phyloP scores from a whole-genome alignment of 2,888 invertebrate species.

The Danaus chrysippus region DNA sequence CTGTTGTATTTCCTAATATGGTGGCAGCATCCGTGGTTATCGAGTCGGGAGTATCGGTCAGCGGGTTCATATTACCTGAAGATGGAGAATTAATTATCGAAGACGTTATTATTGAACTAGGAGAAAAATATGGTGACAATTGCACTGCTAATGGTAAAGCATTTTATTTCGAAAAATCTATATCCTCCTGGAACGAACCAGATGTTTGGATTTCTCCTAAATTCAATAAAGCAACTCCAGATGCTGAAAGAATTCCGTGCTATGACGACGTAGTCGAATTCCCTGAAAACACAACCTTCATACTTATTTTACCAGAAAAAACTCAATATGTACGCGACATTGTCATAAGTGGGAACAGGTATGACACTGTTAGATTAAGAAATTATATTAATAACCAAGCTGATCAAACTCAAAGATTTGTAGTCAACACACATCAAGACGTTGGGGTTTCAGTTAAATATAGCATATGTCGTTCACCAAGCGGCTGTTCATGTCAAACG shows the following conservation, averaged over 20 bases:
- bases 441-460: slow-evolving; percentile 40
- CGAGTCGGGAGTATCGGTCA: slow-evolving; percentile 44
- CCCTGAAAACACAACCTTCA: slow-evolving; percentile 48
- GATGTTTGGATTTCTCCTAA: slow-evolving; percentile 64
- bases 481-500: slow-evolving; percentile 63
- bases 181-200: slow-evolving; percentile 58
- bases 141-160: slow-evolving; percentile 46
- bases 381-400: slow-evolving; percentile 26
- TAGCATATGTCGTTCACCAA: slow-evolving; percentile 39
- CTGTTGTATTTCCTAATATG: slow-evolving; percentile 58
- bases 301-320: slow-evolving; percentile 47
- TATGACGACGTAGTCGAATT: slow-evolving; percentile 64
- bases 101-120: slow-evolving; percentile 51
- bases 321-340: slow-evolving; percentile 46
- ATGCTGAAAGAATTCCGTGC: slow-evolving; percentile 71
- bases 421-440: slow-evolving; percentile 37
- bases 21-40: slow-evolving; percentile 49
- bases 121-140: slow-evolving; percentile 45
- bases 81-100: slow-evolving; percentile 59
- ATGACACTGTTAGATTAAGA: slow-evolving; percentile 22
- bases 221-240: slow-evolving; percentile 71
- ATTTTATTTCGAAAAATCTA: slow-evolving; percentile 52
- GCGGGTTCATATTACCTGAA: slow-evolving; percentile 57
- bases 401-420: slow-evolving; percentile 43
- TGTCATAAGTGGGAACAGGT: slow-evolving; percentile 40